A percentile compares a stretch with the other conserved stretches of the same genome.
phyloP scores from a whole-genome alignment of 2,888 invertebrate species.

The Drosophila quinaria region DNA sequence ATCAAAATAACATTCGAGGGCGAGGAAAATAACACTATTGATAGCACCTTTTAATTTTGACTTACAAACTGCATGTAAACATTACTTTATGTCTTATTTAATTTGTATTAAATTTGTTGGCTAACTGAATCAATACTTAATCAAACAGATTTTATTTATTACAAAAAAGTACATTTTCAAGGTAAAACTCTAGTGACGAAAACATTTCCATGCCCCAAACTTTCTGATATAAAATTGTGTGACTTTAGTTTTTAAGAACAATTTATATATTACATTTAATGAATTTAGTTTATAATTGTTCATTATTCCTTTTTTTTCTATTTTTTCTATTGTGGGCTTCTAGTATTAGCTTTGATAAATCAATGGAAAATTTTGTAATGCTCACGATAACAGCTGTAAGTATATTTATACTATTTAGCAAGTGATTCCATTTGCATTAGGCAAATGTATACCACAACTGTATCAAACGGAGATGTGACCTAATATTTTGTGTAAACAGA shows the following conservation, averaged over 20 bases:
- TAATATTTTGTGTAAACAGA: not conserved
- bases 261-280: too few relatives aligned
- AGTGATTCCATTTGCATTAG: not conserved
- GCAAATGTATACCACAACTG: not conserved
- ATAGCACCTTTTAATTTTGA: constrained; percentile 43
- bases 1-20: constrained; percentile 61
- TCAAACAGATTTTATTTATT: not conserved
- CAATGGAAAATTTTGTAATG: not conserved
- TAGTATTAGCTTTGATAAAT: not conserved
- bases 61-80: not conserved
- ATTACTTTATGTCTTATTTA: not conserved
- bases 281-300: too few relatives aligned
- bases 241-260: too few relatives aligned
- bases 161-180: too few relatives aligned
- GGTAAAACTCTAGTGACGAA: too few relatives aligned
- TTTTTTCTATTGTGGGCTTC: not conserved
- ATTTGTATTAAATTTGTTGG: not conserved
- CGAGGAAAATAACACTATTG: constrained; percentile 40
- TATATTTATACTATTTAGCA: not conserved
- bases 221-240: too few relatives aligned
- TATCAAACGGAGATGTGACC: not conserved
- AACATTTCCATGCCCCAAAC: too few relatives aligned
- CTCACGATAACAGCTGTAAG: not conserved
- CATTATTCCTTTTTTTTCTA: too few relatives aligned
- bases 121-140: too few relatives aligned